Evolutionary conservation across 2,113 vertebrate genomes (phyloP), one percentile per base, ranked within the genome.

Genomic region (Pterophyllum scalare): DNA sequence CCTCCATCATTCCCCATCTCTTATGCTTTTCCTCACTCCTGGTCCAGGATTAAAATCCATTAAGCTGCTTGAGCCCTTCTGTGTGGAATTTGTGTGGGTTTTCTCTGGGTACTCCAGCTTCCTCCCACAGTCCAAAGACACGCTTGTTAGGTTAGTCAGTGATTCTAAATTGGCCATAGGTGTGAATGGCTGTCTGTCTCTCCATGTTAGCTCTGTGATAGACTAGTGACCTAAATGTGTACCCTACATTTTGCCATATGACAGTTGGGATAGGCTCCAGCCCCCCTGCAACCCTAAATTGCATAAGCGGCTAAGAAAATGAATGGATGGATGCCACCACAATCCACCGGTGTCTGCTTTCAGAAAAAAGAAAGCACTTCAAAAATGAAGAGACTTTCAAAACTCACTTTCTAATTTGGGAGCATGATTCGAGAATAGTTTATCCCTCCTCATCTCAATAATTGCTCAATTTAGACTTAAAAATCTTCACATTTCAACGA

Each of bases 351-450:
- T 67, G 22, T 49, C 17, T 49, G 64, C 24, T 49, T 26, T 49
- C 0, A 0, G 26, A 22, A 3, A 43, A 4, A 43, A 43, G 3
- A 46, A 46, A 15, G 5, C 22, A 7, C 22, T 17, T 40, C 14
- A 46, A 19, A 49, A 67, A 67, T 28, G 40, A 70, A 7, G 64
- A 20, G 6, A 15, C 22, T 49, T 46, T 46, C 26, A 67, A 67
- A 49, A 49, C 26, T 49, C 15, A 28, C 40, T 46, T 31, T 49
- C 9, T 28, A 31, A 70, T 70, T 70, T 49, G 5, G 12, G 43
- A 24, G 6, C 24, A 49, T 31, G 17, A 70, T 49, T 52, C 28
- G 24, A 61, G 31, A 35, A 61, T 35, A 61, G 10, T 62, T 38
- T 38, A 38, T 62, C n/a, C 24, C 12, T 70, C 43, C 24, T 52